Percentiles rank a stretch among this genome's conserved stretches.
These are phyloP conservation scores for Araneus ventricosus DNA, from an alignment of 1,140 invertebrate species.

Conservation along the genomic window DNA sequence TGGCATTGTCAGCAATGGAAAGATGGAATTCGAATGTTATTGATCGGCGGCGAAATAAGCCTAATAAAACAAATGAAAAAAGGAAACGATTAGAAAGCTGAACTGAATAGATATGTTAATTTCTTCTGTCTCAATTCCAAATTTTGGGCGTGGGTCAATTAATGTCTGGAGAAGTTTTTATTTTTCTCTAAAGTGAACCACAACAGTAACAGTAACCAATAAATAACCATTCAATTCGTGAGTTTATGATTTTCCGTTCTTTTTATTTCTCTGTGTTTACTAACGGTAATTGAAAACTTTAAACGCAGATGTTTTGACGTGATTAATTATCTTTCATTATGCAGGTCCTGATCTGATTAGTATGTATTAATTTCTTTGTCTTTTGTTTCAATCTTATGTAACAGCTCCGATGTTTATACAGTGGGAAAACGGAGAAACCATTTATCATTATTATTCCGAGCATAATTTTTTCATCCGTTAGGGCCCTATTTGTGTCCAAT, in stretches of 20 bases:
- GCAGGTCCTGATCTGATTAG: background rate
- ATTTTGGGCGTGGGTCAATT: background rate
- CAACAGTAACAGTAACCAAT: background rate
- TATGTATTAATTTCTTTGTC: background rate
- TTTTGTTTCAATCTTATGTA: background rate
- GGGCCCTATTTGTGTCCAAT: background rate
- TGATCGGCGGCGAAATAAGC: background rate
- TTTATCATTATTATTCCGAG: background rate
- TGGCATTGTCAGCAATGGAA: background rate
- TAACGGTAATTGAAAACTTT: background rate
- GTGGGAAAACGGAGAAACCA: background rate
- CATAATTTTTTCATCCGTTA: background rate
- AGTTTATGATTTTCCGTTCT: background rate
- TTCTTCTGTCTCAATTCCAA: background rate
- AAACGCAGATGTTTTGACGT: background rate
- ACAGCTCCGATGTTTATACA: background rate
- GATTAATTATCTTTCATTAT: background rate
- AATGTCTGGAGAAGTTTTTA: background rate
- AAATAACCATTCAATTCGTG: background rate
- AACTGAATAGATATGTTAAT: background rate
- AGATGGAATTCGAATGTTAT: slow-evolving; percentile 5
- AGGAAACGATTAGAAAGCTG: background rate
- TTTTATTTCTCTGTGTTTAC: background rate
- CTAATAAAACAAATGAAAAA: background rate
- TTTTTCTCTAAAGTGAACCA: background rate